Conservation (phyloP, 2,888 invertebrate genomes). For the Megastigmus dorsalis region DNA sequence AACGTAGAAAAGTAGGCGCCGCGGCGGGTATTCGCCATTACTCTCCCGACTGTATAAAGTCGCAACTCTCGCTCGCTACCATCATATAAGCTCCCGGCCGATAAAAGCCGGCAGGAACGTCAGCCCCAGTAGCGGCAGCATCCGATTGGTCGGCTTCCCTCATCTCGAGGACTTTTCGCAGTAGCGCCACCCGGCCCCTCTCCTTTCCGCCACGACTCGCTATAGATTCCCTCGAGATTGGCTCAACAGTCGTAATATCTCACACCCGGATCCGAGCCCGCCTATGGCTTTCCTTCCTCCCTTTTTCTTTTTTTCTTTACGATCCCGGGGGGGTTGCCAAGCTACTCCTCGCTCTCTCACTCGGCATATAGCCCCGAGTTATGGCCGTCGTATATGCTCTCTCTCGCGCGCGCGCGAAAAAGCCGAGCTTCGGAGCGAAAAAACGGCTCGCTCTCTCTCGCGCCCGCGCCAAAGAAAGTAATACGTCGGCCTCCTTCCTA, state of each 20-base stretch:
- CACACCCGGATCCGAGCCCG: slow-evolving; percentile 8
- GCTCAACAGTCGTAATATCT: slow-evolving; percentile 18
- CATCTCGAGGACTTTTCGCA: background rate
- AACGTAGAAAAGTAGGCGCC: background rate
- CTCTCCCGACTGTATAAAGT: slow-evolving; percentile 23
- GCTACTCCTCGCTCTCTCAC: background rate
- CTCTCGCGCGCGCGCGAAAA: slow-evolving; percentile 24
- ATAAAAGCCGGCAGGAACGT: too few species aligned
- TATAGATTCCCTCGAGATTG: slow-evolving; percentile 27
- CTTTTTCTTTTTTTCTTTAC: background rate
- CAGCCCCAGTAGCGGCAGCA: background rate
- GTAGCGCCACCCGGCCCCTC: slow-evolving; percentile 1
- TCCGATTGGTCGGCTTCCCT: slow-evolving; percentile 15
- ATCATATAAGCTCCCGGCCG: slow-evolving; percentile 14
- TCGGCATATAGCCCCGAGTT: slow-evolving; percentile 14
- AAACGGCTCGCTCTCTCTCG: too few species aligned
- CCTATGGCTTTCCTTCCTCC: slow-evolving; percentile 11
- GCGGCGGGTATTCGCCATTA: slow-evolving; percentile 39
- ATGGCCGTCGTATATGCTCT: slow-evolving; percentile 11
- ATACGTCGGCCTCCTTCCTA: too few species aligned
- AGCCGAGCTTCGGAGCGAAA: background rate
- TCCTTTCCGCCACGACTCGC: too few species aligned
- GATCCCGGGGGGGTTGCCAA: too few species aligned
- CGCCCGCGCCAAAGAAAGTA: too few species aligned
- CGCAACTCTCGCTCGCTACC: background rate